phyloP scores from a whole-genome alignment of 2,888 invertebrate species.

The Athalia circularis region DNA sequence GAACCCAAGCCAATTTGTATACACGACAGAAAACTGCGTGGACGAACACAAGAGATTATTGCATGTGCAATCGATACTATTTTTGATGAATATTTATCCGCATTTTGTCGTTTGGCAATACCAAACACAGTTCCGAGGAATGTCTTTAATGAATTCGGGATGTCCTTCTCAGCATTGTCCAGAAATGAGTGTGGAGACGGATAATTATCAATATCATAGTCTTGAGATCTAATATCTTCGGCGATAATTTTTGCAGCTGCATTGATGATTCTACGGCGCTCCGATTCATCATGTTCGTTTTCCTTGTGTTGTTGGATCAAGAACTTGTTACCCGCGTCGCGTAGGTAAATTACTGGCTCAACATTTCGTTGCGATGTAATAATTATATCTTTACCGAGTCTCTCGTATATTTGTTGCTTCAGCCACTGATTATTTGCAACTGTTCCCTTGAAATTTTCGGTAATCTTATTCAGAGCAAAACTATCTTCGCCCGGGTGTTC shows the following conservation, averaged over 20 bases:
- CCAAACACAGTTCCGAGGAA: slow-evolving; percentile 49
- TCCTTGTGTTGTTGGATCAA: slow-evolving; percentile 49
- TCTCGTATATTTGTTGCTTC: slow-evolving; percentile 47
- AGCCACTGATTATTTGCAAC: slow-evolving; percentile 50
- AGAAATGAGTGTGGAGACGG: slow-evolving; percentile 50
- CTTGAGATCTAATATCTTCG: slow-evolving; percentile 51
- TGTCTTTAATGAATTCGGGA: slow-evolving; percentile 45
- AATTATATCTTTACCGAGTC: slow-evolving; percentile 52
- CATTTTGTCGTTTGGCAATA: slow-evolving; percentile 48
- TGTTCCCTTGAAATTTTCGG: slow-evolving; percentile 44
- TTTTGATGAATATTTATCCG: slow-evolving; percentile 43
- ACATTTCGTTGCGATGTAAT: slow-evolving; percentile 39
- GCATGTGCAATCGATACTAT: slow-evolving; percentile 9
- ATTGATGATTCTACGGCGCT: slow-evolving; percentile 47
- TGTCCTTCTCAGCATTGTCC: slow-evolving; percentile 39
- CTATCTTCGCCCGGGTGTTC: slow-evolving; percentile 50
- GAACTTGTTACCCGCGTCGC: slow-evolving; percentile 50
- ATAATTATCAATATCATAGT: slow-evolving; percentile 48
- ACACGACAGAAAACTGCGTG: slow-evolving; percentile 64
- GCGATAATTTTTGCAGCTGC: slow-evolving; percentile 49
- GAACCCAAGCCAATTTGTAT: slow-evolving; percentile 59
- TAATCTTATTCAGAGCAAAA: slow-evolving; percentile 48
- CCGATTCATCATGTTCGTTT: slow-evolving; percentile 45
- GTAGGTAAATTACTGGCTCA: slow-evolving; percentile 50
- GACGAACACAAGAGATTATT: slow-evolving; percentile 38